phyloP scores from a whole-genome alignment of 2,797 vertebrate genomes.

The Gila robusta region DNA sequence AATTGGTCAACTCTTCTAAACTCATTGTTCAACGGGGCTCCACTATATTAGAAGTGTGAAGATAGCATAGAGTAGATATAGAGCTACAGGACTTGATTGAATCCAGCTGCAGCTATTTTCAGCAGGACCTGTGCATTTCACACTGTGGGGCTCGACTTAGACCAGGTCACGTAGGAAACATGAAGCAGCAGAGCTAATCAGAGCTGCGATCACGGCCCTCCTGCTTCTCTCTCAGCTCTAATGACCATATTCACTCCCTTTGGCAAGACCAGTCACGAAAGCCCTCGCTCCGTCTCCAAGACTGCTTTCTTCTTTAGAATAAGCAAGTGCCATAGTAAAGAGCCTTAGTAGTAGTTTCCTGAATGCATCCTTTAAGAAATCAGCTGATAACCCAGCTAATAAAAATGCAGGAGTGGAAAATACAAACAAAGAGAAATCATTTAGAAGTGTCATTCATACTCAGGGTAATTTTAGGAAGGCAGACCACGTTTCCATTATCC shows the following conservation, averaged over 20 bases:
- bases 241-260: slow-evolving; percentile 46
- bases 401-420: background rate
- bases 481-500: background rate
- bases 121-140: slow-evolving; percentile 11
- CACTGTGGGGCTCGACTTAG: slow-evolving; percentile 31
- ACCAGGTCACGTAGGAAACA: slow-evolving; percentile 53
- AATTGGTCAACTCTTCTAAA: background rate
- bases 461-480: background rate
- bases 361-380: slow-evolving; percentile 23
- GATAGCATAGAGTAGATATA: background rate
- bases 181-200: slow-evolving; percentile 58
- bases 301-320: slow-evolving; percentile 35
- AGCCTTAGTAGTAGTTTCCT: slow-evolving; percentile 14
- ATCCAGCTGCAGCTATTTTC: slow-evolving; percentile 42
- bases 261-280: slow-evolving; percentile 14
- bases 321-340: background rate
- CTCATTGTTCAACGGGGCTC: background rate
- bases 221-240: slow-evolving; percentile 45
- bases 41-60: background rate
- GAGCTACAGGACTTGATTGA: slow-evolving; percentile 20
- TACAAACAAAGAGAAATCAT: slow-evolving; percentile 26
- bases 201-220: slow-evolving; percentile 55
- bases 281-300: background rate
- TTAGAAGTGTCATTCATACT: background rate
- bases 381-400: background rate